Evolutionary conservation across 2,797 vertebrate species (phyloP).

Genomic region (Hyperoplus immaculatus): DNA sequence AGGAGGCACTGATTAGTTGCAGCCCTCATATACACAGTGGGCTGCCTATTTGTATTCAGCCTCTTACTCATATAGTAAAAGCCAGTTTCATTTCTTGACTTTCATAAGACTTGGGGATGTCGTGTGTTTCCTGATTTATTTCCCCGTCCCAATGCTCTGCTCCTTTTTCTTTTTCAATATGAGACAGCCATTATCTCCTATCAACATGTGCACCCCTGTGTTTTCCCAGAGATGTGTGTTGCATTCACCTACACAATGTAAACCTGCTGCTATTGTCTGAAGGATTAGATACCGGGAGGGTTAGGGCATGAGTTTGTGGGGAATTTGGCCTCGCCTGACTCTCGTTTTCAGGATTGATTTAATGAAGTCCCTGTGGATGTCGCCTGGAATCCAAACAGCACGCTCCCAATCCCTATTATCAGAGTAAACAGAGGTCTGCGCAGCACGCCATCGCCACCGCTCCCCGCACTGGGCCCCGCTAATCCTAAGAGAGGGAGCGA

Average conservation of each 20-base stretch:
- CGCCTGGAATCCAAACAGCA: slow-evolving; percentile 49
- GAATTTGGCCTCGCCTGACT: slow-evolving; percentile 47
- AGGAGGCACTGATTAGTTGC: background rate
- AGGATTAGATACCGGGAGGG: slow-evolving; percentile 25
- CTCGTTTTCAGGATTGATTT: slow-evolving; percentile 61
- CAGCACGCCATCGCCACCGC: slow-evolving; percentile 3
- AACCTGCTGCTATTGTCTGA: slow-evolving; percentile 46
- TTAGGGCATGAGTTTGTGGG: slow-evolving; percentile 4
- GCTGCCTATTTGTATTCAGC: slow-evolving; percentile 3
- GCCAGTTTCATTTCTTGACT: slow-evolving; percentile 11
- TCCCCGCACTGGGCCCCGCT: slow-evolving; percentile 26
- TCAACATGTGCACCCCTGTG: background rate
- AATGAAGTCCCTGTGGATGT: slow-evolving; percentile 67
- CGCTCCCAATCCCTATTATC: slow-evolving; percentile 70
- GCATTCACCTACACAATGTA: slow-evolving; percentile 14
- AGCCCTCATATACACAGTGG: background rate
- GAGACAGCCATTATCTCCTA: background rate
- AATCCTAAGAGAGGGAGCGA: slow-evolving; percentile 53
- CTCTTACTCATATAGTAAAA: slow-evolving; percentile 5
- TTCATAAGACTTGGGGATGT: background rate
- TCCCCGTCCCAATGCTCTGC: background rate
- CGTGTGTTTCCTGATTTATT: background rate
- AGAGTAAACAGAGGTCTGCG: slow-evolving; percentile 66
- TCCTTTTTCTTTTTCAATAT: slow-evolving; percentile 4
- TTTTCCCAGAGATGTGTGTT: slow-evolving; percentile 9